These are phyloP conservation scores for Drosophila emarginata DNA, from an alignment of 2,888 invertebrate genomes.

Conservation along the genomic window DNA sequence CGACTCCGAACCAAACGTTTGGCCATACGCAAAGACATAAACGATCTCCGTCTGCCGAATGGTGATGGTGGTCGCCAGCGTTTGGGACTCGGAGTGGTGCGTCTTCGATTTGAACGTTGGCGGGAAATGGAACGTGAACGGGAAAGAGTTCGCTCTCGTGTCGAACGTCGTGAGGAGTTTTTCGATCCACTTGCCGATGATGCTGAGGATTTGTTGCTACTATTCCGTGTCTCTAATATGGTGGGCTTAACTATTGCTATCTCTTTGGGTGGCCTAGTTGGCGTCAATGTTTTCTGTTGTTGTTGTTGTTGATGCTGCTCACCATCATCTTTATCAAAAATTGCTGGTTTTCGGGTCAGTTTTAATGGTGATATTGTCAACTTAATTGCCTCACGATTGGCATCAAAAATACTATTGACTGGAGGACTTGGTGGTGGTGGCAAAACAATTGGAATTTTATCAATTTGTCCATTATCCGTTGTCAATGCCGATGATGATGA, in stretches of 20 bases:
- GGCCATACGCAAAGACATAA: slow-evolving; percentile 26
- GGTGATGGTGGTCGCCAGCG: slow-evolving; percentile 61
- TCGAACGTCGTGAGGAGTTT: neutral
- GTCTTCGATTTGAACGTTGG: slow-evolving; percentile 43
- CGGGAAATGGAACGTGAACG: slow-evolving; percentile 55
- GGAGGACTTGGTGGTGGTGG: slow-evolving; percentile 40
- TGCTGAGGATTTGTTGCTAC: neutral
- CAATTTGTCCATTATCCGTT: neutral
- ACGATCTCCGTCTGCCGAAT: slow-evolving; percentile 50
- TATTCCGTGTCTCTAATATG: slow-evolving; percentile 73
- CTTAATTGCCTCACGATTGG: slow-evolving; percentile 81
- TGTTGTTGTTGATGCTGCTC: slow-evolving; percentile 36
- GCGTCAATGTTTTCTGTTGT: slow-evolving; percentile 37
- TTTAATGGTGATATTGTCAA: slow-evolving; percentile 80
- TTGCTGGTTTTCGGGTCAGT: slow-evolving; percentile 70
- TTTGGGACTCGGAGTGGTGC: slow-evolving; percentile 57
- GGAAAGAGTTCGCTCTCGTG: slow-evolving; percentile 25
- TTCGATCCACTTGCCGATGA: neutral
- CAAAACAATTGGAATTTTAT: neutral
- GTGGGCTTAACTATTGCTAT: slow-evolving; percentile 80
- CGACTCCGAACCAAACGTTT: slow-evolving; percentile 45
- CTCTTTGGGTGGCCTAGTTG: slow-evolving; percentile 74
- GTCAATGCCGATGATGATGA: neutral
- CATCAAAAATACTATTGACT: slow-evolving; percentile 78
- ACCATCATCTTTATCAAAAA: slow-evolving; percentile 63